Conservation (phyloP, 2,797 vertebrate species). For the Aythya fuligula region DNA sequence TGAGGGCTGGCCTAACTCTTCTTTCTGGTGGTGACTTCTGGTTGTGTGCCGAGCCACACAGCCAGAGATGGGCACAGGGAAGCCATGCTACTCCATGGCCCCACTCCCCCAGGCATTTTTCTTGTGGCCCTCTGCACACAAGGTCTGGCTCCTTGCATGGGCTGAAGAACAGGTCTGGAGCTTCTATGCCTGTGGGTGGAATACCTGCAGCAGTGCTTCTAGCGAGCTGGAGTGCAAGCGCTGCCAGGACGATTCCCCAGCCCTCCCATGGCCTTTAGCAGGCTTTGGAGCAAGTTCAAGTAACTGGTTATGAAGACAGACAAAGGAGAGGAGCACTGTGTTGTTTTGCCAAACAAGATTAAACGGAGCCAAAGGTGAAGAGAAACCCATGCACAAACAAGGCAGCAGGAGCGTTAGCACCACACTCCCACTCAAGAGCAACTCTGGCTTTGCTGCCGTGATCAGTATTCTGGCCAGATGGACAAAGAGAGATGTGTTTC, state of each 20-base stretch:
- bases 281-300: conserved; percentile 23
- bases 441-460: neutral
- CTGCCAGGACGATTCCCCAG: neutral
- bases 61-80: neutral
- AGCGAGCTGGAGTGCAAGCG: rapidly evolving
- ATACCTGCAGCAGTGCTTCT: neutral
- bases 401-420: rapidly evolving
- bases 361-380: neutral
- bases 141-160: neutral
- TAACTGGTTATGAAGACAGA: neutral
- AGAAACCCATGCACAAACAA: neutral
- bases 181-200: neutral
- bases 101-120: rapidly evolving
- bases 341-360: conserved; percentile 27
- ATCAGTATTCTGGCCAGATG: rapidly evolving
- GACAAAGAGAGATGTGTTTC: rapidly evolving
- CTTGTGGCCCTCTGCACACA: rapidly evolving
- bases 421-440: neutral
- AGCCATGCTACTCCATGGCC: neutral
- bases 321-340: neutral
- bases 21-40: rapidly evolving
- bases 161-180: neutral
- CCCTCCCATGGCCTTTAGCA: neutral
- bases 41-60: neutral
- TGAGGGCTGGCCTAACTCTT: rapidly evolving